These are phyloP conservation scores for Hypomecis punctinalis DNA, from an alignment of 2,888 invertebrate species.

Conservation along the genomic window DNA sequence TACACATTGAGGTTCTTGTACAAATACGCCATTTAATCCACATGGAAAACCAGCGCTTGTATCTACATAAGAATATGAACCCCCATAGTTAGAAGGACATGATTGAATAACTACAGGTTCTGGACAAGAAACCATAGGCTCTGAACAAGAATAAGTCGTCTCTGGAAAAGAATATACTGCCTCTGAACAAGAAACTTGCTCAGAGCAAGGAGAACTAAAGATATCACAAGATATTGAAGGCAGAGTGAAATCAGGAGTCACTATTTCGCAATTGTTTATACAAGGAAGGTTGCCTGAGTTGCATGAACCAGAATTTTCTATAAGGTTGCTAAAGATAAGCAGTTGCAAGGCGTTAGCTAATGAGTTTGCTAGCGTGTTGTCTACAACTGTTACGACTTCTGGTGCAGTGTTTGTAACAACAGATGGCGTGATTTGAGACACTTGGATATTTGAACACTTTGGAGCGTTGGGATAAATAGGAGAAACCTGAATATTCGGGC, in stretches of 20 bases:
- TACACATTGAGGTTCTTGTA: slow-evolving; percentile 6
- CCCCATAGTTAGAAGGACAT: slow-evolving; percentile 4
- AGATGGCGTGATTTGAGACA: slow-evolving; percentile 34
- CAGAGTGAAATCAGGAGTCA: slow-evolving; percentile 27
- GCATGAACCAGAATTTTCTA: slow-evolving; percentile 45
- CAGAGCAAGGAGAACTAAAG: not conserved
- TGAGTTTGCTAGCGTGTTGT: slow-evolving; percentile 64
- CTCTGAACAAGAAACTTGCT: slow-evolving; percentile 16
- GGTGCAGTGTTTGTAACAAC: slow-evolving; percentile 29
- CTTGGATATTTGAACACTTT: not conserved
- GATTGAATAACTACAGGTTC: not conserved
- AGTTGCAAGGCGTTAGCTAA: slow-evolving; percentile 69
- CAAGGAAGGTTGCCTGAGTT: slow-evolving; percentile 16
- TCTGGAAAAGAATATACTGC: slow-evolving; percentile 11
- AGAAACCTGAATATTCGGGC: not conserved
- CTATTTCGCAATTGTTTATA: slow-evolving; percentile 30
- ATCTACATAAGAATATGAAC: not conserved
- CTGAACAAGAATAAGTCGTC: not conserved
- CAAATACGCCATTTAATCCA: slow-evolving; percentile 1
- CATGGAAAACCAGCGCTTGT: slow-evolving; percentile 12
- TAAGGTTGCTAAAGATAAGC: slow-evolving; percentile 64
- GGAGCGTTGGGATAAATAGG: not conserved
- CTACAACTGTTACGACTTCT: slow-evolving; percentile 53
- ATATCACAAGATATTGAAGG: slow-evolving; percentile 24
- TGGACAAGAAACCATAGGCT: not conserved